These are phyloP conservation scores for Pseudomugil gertrudae DNA, from an alignment of 2,797 vertebrate genomes.

Conservation along the genomic window DNA sequence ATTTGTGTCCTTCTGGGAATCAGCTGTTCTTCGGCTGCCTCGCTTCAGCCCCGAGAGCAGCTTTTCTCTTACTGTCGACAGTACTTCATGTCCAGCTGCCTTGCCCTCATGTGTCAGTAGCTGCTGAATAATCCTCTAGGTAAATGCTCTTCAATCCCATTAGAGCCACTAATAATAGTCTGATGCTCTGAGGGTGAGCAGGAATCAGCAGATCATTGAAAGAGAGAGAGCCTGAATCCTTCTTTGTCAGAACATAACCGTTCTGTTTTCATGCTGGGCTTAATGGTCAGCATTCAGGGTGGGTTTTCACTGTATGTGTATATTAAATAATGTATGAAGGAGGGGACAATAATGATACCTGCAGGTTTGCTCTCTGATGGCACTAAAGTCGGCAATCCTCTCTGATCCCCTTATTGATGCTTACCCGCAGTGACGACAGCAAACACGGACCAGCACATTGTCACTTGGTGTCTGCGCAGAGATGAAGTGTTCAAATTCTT, in stretches of 20 bases:
- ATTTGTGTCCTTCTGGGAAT: constrained; percentile 59
- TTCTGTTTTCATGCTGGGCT: not conserved
- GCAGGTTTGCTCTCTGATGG: constrained; percentile 43
- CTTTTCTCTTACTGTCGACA: constrained; percentile 59
- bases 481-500: not conserved
- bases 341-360: constrained; percentile 2
- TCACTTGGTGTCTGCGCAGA: constrained; percentile 16
- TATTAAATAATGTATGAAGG: not conserved
- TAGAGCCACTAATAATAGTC: constrained; percentile 80
- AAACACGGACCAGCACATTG: constrained; percentile 47
- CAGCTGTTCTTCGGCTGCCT: constrained; percentile 47
- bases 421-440: constrained; percentile 79
- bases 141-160: constrained; percentile 78
- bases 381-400: constrained; percentile 72
- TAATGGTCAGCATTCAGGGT: not conserved
- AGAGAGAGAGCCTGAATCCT: not conserved
- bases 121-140: constrained; percentile 70
- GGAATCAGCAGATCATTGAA: constrained; percentile 57
- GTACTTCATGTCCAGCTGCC: constrained; percentile 64
- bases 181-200: constrained; percentile 52
- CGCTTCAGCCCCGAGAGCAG: constrained; percentile 56
- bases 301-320: not conserved
- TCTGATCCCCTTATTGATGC: constrained; percentile 77
- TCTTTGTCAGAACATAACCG: not conserved
- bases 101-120: constrained; percentile 70